Percentiles rank a stretch among this genome's conserved stretches.
phyloP scores from a whole-genome alignment of 2,797 vertebrate genomes.

The Hybognathus amarus region DNA sequence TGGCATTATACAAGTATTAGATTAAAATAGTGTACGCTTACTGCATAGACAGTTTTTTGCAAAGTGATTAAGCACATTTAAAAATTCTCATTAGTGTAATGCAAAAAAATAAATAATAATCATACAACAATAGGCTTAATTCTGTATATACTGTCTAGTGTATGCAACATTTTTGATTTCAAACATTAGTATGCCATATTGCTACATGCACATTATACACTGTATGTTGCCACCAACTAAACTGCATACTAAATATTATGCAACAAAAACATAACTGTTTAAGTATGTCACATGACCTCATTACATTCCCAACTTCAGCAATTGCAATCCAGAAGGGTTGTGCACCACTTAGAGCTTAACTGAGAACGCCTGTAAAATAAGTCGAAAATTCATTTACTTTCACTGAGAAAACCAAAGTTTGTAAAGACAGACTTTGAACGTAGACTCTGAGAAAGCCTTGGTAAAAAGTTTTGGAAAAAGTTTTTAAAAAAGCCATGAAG shows the following conservation, averaged over 20 bases:
- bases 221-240: neutral
- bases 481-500: neutral
- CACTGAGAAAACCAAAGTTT: too few relatives aligned
- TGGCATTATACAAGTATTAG: neutral
- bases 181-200: neutral
- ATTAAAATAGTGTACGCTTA: neutral
- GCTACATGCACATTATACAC: neutral
- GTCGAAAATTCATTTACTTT: too few relatives aligned
- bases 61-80: neutral
- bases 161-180: neutral
- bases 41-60: neutral
- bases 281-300: neutral
- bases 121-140: neutral
- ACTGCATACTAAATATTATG: neutral
- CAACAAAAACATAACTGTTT: neutral
- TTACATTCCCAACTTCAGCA: neutral
- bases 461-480: too few relatives aligned
- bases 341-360: too few relatives aligned
- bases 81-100: neutral
- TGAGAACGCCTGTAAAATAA: too few relatives aligned
- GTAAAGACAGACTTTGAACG: too few relatives aligned
- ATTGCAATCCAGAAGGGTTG: neutral
- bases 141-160: neutral
- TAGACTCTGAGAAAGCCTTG: neutral
- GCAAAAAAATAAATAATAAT: neutral